phyloP scores from a whole-genome alignment of 2,888 invertebrate genomes.

The Chironomus riparius region DNA sequence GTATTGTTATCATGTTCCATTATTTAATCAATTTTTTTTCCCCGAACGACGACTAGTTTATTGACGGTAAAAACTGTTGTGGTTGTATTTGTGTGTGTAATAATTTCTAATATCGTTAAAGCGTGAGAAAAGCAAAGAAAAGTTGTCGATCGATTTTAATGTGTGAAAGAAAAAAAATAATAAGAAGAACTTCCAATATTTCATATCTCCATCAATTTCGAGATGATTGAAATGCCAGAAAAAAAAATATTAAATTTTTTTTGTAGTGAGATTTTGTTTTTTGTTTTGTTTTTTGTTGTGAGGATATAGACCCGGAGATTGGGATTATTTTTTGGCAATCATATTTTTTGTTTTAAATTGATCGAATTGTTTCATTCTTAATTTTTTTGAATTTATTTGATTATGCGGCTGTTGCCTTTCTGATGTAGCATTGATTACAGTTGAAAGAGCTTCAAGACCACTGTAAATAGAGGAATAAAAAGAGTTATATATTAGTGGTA shows the following conservation, averaged over 20 bases:
- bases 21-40: not conserved
- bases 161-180: no score
- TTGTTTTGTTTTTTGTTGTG: not conserved
- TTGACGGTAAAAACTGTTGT: conserved; percentile 24
- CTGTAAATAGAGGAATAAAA: not conserved
- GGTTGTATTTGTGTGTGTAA: not conserved
- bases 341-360: not conserved
- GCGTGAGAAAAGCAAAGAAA: not conserved
- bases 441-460: not conserved
- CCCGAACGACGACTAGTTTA: conserved; percentile 23
- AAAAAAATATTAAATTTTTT: not conserved
- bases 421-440: not conserved
- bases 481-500: not conserved
- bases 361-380: not conserved
- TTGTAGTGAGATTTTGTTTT: not conserved
- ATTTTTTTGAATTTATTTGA: not conserved
- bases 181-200: no score
- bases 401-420: not conserved
- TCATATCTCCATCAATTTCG: no score
- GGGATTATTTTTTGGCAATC: not conserved
- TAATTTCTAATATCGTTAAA: not conserved
- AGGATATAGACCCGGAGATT: not conserved
- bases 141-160: not conserved
- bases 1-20: conserved; percentile 2
- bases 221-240: not conserved